phyloP scores from a whole-genome alignment of 2,888 invertebrate genomes.

The Phanerotoma sp. region DNA sequence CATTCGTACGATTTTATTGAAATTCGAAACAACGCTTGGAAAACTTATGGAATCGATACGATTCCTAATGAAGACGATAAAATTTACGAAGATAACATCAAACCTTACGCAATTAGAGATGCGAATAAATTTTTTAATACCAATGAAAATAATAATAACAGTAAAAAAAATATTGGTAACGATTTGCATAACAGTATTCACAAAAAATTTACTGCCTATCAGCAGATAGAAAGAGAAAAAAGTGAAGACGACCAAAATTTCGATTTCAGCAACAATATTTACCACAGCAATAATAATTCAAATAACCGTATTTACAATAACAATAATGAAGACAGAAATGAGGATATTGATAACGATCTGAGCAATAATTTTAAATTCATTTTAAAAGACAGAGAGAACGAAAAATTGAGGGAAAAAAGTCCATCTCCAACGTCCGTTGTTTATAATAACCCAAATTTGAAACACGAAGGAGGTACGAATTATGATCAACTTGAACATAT shows the following conservation, averaged over 20 bases:
- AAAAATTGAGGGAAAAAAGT: constrained; percentile 37
- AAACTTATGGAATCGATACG: constrained; percentile 74
- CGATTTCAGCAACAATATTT: no score
- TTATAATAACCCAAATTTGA: constrained; percentile 41
- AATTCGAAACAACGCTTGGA: constrained; percentile 78
- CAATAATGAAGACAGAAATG: no score
- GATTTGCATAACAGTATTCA: no score
- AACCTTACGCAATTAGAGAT: no score
- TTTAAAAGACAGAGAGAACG: no score
- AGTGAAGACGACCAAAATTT: no score
- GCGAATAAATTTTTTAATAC: background rate
- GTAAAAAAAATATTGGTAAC: no score
- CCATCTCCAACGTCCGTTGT: constrained; percentile 39
- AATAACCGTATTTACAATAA: no score
- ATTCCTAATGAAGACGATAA: constrained; percentile 69
- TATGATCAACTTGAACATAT: constrained; percentile 83
- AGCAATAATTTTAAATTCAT: constrained; percentile 30
- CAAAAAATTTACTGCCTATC: background rate
- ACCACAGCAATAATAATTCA: no score
- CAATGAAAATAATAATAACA: background rate
- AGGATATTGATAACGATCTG: background rate
- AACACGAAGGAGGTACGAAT: constrained; percentile 55
- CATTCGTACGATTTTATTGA: constrained; percentile 76
- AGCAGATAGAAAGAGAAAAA: background rate
- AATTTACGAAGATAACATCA: no score